A percentile compares a stretch with the other conserved stretches of the same genome.
phyloP scores from a whole-genome alignment of 2,113 vertebrate species.

The Colaptes auratus region DNA sequence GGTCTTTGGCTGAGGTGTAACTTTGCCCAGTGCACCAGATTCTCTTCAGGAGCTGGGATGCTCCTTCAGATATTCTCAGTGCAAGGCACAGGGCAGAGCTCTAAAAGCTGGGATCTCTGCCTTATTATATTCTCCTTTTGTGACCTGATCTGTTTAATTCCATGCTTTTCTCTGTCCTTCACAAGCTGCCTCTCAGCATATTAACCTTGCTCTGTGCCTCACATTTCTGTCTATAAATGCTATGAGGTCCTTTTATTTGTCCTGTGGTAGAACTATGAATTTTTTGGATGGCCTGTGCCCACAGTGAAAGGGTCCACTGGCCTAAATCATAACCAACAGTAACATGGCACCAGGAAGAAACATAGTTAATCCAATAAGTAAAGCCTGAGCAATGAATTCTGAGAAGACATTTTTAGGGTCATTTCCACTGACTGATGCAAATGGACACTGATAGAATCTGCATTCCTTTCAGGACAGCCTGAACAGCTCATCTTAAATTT shows the following conservation, averaged over 20 bases:
- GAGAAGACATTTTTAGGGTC: conserved; percentile 35
- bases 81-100: not conserved
- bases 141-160: not conserved
- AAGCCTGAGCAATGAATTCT: not conserved
- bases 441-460: conserved; percentile 40
- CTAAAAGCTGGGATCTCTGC: not conserved
- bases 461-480: conserved; percentile 49
- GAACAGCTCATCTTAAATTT: conserved; percentile 10
- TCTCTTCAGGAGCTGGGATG: not conserved
- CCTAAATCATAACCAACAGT: not conserved
- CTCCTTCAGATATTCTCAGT: not conserved
- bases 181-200: not conserved
- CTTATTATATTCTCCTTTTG: not conserved
- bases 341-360: not conserved
- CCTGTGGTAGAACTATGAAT: not conserved
- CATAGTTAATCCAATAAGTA: conserved; percentile 16
- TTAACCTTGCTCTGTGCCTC: not conserved
- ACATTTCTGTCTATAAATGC: not conserved
- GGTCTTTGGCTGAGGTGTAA: not conserved
- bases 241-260: not conserved
- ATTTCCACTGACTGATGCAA: conserved; percentile 54
- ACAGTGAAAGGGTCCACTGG: not conserved
- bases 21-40: not conserved
- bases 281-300: not conserved
- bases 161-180: not conserved